Evolutionary conservation across 1,140 invertebrate species (phyloP).

Genomic region (Caenorhabditis remanei): DNA sequence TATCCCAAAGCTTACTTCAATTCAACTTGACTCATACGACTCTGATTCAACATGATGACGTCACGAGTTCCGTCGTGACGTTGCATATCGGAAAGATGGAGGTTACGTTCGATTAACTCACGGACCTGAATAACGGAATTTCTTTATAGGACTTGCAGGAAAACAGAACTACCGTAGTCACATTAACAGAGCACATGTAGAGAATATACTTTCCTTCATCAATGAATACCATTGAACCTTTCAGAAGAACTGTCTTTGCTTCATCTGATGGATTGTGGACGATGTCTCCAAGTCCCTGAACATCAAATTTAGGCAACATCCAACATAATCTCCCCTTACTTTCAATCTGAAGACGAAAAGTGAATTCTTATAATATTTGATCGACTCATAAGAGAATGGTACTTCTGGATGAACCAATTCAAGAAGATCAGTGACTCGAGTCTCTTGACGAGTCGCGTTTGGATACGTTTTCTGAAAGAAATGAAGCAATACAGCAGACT

Average conservation of each 20-base stretch:
- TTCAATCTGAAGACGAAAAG: constrained; percentile 68
- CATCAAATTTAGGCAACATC: constrained; percentile 51
- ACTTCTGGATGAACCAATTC: constrained; percentile 78
- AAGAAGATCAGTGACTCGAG: constrained; percentile 74
- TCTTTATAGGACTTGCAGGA: background rate
- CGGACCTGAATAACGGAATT: background rate
- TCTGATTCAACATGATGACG: constrained; percentile 78
- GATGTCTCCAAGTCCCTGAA: constrained; percentile 54
- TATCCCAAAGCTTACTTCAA: constrained; percentile 75
- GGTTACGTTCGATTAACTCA: constrained; percentile 69
- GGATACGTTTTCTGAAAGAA: constrained; percentile 60
- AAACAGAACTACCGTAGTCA: constrained; percentile 73
- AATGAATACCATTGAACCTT: constrained; percentile 79
- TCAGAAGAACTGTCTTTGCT: constrained; percentile 66
- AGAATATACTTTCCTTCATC: constrained; percentile 78
- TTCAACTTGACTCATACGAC: constrained; percentile 78
- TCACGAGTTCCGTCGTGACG: constrained; percentile 80
- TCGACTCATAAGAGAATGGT: constrained; percentile 77
- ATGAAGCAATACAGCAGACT: background rate
- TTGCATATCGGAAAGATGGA: constrained; percentile 72
- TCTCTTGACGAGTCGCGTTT: constrained; percentile 67
- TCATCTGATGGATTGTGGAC: constrained; percentile 42
- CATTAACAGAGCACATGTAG: constrained; percentile 79
- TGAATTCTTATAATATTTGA: constrained; percentile 72
- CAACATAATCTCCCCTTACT: background rate